phyloP scores from a whole-genome alignment of 2,888 invertebrate species.

The Strigamia maritima region DNA sequence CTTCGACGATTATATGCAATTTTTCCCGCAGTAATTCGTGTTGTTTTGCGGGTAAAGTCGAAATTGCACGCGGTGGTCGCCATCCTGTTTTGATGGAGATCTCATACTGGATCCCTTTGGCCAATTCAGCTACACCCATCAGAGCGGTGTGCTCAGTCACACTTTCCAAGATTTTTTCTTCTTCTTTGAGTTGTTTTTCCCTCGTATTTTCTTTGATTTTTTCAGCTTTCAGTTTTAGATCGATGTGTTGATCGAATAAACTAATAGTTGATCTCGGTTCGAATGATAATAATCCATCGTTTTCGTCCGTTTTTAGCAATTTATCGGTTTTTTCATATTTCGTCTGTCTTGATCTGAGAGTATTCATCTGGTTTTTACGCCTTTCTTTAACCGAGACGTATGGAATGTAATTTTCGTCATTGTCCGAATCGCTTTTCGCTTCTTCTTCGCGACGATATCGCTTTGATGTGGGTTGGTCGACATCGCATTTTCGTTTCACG shows the following conservation, averaged over 20 bases:
- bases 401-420: conserved; percentile 78
- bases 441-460: conserved; percentile 52
- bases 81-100: conserved; percentile 94
- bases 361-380: conserved; percentile 68
- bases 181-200: conserved; percentile 90
- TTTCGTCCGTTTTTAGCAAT: conserved; percentile 64
- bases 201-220: conserved; percentile 88
- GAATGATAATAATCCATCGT: conserved; percentile 71
- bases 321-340: neutral
- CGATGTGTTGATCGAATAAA: conserved; percentile 93
- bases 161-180: conserved; percentile 93
- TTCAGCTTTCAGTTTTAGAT: conserved; percentile 89
- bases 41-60: conserved; percentile 64
- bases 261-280: conserved; percentile 86
- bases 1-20: conserved; percentile 86
- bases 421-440: conserved; percentile 61
- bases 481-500: no score
- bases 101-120: conserved; percentile 95
- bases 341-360: neutral
- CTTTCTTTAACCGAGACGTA: conserved; percentile 91
- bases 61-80: conserved; percentile 77
- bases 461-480: no score
- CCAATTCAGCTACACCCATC: conserved; percentile 97
- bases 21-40: conserved; percentile 76
- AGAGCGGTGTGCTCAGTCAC: conserved; percentile 92